Conservation (phyloP, 2,888 invertebrate genomes). For the Embidobia sp. region DNA sequence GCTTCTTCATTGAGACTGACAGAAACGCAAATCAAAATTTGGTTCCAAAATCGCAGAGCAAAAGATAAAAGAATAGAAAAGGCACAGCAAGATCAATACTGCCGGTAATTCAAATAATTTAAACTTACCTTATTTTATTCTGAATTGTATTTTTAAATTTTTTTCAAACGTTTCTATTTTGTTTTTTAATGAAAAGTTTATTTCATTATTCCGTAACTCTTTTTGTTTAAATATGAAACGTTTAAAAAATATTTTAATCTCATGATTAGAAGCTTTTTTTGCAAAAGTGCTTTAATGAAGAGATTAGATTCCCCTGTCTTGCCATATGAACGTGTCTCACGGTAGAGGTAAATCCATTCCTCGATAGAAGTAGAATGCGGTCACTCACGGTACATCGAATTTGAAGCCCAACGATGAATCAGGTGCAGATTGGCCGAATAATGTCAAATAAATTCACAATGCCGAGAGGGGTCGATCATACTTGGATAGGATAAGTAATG, state of each 20-base stretch:
- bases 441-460: constrained; percentile 65
- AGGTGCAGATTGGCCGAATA: constrained; percentile 74
- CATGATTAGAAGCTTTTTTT: neutral
- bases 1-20: constrained; percentile 87
- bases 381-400: constrained; percentile 72
- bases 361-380: constrained; percentile 67
- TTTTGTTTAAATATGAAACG: no score
- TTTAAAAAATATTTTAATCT: neutral
- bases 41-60: constrained; percentile 97
- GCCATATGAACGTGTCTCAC: constrained; percentile 55
- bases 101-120: constrained; percentile 86
- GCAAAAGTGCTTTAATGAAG: constrained; percentile 21
- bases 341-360: constrained; percentile 62
- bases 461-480: constrained; percentile 64
- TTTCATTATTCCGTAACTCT: no score
- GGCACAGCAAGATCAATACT: constrained; percentile 93
- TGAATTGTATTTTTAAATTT: neutral
- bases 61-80: constrained; percentile 98
- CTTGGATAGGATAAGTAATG: constrained; percentile 67
- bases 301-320: constrained; percentile 27
- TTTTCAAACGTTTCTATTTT: no score
- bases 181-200: no score
- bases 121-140: no score
- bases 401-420: constrained; percentile 63
- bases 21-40: constrained; percentile 93